These are phyloP conservation scores for Cacatua alba DNA, from an alignment of 2,113 vertebrate species.

Conservation along the genomic window DNA sequence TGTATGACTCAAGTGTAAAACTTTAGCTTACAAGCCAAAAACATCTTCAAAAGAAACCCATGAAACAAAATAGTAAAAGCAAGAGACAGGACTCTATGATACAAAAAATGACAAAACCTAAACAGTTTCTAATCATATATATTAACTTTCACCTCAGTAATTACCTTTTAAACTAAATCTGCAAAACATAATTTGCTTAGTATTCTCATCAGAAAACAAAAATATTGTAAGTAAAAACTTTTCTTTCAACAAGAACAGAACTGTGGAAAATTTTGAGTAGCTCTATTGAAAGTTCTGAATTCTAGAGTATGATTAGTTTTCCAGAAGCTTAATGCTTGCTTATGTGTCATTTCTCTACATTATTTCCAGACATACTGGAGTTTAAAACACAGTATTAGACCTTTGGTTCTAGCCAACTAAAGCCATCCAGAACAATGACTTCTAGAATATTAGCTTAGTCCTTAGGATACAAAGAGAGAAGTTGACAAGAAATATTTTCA, in stretches of 20 bases:
- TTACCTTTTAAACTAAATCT: slow-evolving; percentile 8
- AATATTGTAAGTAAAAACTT: not conserved
- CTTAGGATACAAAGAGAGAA: not conserved
- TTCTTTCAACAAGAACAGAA: not conserved
- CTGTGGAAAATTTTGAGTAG: not conserved
- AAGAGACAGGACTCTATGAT: not conserved
- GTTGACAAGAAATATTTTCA: not conserved
- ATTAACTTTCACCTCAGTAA: not conserved
- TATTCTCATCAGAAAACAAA: not conserved
- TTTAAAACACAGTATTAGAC: not conserved
- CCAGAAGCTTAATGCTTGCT: not conserved
- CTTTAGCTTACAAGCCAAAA: slow-evolving; percentile 73
- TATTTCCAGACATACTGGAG: not conserved
- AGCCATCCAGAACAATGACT: not conserved
- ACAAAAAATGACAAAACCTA: not conserved
- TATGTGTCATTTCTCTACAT: not conserved
- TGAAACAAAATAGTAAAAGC: slow-evolving; percentile 48
- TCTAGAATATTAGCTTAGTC: not conserved
- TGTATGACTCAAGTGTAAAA: slow-evolving; percentile 65
- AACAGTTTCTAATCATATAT: not conserved
- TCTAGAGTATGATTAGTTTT: not conserved
- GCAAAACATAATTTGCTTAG: not conserved
- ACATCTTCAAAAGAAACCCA: slow-evolving; percentile 69
- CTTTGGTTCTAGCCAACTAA: not conserved
- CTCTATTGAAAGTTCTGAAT: not conserved